These are phyloP conservation scores for Pectinophora gossypiella DNA, from an alignment of 1,140 invertebrate species.

Conservation along the genomic window DNA sequence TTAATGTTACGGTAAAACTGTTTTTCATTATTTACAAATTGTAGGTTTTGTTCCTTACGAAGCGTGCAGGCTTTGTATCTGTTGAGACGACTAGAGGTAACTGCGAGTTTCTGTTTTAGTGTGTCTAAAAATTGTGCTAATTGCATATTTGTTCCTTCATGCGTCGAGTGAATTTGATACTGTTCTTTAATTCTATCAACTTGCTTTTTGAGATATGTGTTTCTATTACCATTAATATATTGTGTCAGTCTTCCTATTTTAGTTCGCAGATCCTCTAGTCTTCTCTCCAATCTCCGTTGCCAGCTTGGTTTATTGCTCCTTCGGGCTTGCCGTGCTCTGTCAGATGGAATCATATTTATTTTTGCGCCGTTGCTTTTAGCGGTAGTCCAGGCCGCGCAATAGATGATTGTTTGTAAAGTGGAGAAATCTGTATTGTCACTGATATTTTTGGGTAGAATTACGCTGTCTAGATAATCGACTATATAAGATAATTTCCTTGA, in stretches of 20 bases:
- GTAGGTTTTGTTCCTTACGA: no score
- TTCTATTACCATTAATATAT: conserved; percentile 9
- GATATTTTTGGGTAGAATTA: conserved; percentile 11
- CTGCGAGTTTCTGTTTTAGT: no score
- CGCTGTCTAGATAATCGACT: conserved; percentile 14
- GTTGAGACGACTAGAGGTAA: no score
- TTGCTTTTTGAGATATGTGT: background rate
- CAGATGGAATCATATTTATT: background rate
- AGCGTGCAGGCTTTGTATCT: no score
- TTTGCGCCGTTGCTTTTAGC: conserved; percentile 14
- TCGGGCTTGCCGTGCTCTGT: background rate
- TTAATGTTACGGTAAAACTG: no score
- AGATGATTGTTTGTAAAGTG: conserved; percentile 13
- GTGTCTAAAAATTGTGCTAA: no score
- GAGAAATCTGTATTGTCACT: conserved; percentile 9
- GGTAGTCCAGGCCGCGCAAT: conserved; percentile 16
- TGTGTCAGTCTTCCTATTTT: conserved; percentile 10
- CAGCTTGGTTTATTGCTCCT: conserved; percentile 3
- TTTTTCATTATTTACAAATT: no score
- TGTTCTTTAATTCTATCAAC: conserved; percentile 12
- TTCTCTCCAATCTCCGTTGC: conserved; percentile 8
- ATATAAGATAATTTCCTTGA: conserved; percentile 15
- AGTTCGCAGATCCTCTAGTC: background rate
- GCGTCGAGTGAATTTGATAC: conserved; percentile 16
- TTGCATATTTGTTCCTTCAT: no score